A percentile compares a stretch with the other conserved stretches of the same genome.
Evolutionary conservation across 1,140 invertebrate genomes (phyloP).

Genomic region (Caenorhabditis remanei): DNA sequence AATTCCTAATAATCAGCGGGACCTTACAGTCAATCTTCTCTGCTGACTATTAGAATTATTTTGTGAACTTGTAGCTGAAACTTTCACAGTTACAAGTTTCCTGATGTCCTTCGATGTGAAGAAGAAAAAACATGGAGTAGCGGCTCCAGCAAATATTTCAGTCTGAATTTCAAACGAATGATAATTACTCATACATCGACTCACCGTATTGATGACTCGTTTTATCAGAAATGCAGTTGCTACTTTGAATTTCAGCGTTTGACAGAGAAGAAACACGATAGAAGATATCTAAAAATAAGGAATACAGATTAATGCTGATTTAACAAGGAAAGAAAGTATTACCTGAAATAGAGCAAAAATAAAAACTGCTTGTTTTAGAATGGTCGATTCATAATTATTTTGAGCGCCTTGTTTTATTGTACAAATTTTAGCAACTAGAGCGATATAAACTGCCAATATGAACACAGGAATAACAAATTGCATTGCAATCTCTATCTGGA

Average conservation of each 20-base stretch:
- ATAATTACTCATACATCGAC: not conserved
- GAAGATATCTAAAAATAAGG: not conserved
- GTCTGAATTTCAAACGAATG: not conserved
- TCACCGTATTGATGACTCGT: slow-evolving; percentile 13
- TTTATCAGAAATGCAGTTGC: not conserved
- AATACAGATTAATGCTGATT: not conserved
- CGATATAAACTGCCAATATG: not conserved
- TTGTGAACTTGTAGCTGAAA: not conserved
- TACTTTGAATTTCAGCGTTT: not conserved
- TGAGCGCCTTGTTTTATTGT: not conserved
- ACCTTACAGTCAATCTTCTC: not conserved
- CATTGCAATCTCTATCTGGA: not conserved
- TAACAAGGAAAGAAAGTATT: not conserved
- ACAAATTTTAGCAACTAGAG: not conserved
- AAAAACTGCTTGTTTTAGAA: not conserved
- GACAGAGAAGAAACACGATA: not conserved
- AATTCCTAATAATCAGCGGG: too few species aligned
- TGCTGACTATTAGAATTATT: not conserved
- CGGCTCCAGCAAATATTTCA: slow-evolving; percentile 14
- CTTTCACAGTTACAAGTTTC: not conserved
- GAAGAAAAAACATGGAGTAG: slow-evolving; percentile 4
- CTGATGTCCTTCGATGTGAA: not conserved
- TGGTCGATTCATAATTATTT: not conserved
- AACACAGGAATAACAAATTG: not conserved
- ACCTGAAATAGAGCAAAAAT: slow-evolving; percentile 4